Evolutionary conservation across 23 tunicate species (phyloP).

Genomic region (Trididemnum clinides): DNA sequence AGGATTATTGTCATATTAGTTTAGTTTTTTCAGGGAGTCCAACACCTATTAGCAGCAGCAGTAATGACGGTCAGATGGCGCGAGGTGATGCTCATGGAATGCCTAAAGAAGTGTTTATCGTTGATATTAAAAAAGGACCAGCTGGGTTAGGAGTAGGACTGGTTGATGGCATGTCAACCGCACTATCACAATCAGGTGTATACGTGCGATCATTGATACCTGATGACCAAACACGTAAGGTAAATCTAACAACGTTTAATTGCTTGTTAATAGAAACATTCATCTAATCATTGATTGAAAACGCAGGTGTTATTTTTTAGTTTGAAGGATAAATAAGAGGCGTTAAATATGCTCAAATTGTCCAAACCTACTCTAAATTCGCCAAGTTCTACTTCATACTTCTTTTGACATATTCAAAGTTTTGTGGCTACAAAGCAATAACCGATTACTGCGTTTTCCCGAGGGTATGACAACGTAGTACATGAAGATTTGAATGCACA

Average conservation of each 20-base stretch:
- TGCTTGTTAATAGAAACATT: background rate
- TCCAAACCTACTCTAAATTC: too few species aligned
- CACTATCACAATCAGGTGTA: constrained; percentile 61
- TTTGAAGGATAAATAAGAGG: too few species aligned
- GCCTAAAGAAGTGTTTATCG: constrained; percentile 91
- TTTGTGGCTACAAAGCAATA: too few species aligned
- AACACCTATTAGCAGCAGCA: background rate
- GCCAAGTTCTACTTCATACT: too few species aligned
- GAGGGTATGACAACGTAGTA: too few species aligned
- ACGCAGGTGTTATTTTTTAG: too few species aligned
- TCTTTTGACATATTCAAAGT: too few species aligned
- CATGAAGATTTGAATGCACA: too few species aligned
- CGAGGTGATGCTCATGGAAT: constrained; percentile 17
- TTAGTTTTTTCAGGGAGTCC: background rate
- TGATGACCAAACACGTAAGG: constrained; percentile 71
- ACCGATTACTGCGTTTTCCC: too few species aligned
- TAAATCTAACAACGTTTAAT: constrained; percentile 2
- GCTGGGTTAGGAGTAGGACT: constrained; percentile 80
- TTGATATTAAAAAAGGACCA: constrained; percentile 71
- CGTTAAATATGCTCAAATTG: too few species aligned
- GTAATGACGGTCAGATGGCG: background rate
- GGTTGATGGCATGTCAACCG: constrained; percentile 74
- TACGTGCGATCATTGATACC: constrained; percentile 90
- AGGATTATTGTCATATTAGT: too few species aligned
- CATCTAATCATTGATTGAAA: too few species aligned